phyloP scores from a whole-genome alignment of 2,797 vertebrate species.

The Sebastes itinus region DNA sequence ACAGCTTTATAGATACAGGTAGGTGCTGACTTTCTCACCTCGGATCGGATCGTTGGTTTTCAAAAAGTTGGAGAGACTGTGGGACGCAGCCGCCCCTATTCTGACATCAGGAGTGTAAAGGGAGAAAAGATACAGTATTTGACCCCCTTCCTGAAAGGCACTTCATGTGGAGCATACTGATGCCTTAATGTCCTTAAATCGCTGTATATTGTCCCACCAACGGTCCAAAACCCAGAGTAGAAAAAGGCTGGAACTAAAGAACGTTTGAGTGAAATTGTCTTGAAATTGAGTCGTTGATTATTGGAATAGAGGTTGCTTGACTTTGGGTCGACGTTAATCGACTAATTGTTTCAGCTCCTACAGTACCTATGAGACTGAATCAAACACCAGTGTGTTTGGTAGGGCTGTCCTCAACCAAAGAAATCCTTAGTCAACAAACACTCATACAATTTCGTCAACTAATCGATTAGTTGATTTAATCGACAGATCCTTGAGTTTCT shows the following conservation, averaged over 20 bases:
- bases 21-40: neutral
- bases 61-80: neutral
- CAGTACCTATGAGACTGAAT: too few species aligned
- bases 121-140: neutral
- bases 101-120: neutral
- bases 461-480: too few species aligned
- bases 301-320: too few species aligned
- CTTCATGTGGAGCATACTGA: neutral
- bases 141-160: neutral
- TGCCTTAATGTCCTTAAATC: neutral
- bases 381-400: too few species aligned
- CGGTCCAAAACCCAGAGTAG: neutral
- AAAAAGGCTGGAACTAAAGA: neutral
- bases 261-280: neutral
- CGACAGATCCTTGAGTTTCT: too few species aligned
- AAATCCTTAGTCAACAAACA: too few species aligned
- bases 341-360: too few species aligned
- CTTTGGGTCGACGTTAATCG: too few species aligned
- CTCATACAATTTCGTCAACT: too few species aligned
- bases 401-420: too few species aligned
- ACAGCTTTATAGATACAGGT: neutral
- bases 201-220: neutral
- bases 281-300: neutral
- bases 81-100: neutral
- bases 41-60: neutral